Percentiles rank a stretch among this genome's conserved stretches.
These are phyloP conservation scores for Alces alces DNA, from an alignment of 2,113 vertebrate genomes.

Conservation along the genomic window DNA sequence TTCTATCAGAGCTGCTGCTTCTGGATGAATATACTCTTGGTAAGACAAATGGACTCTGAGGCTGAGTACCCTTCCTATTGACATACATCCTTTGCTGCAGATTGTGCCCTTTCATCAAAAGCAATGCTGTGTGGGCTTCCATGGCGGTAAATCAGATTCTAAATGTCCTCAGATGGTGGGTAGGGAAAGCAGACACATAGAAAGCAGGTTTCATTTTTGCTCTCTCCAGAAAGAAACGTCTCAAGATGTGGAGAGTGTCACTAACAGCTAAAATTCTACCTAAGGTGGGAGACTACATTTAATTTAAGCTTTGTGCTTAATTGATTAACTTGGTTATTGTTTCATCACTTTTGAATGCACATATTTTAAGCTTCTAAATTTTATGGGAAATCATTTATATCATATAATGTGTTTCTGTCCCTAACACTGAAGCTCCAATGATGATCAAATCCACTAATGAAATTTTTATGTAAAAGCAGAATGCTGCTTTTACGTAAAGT, in stretches of 20 bases:
- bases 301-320: slow-evolving; percentile 16
- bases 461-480: neutral
- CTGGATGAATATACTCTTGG: neutral
- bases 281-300: neutral
- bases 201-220: neutral
- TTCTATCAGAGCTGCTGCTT: neutral
- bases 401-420: neutral
- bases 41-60: neutral
- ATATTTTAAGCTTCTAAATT: neutral
- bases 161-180: neutral
- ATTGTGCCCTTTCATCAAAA: neutral
- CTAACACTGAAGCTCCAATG: neutral
- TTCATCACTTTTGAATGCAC: neutral
- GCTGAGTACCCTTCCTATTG: neutral
- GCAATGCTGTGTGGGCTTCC: neutral
- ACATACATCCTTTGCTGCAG: neutral
- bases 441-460: neutral
- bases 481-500: slow-evolving; percentile 19
- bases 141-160: neutral
- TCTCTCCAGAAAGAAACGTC: neutral
- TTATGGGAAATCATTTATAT: slow-evolving; percentile 1
- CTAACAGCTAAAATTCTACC: neutral
- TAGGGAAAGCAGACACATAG: neutral
- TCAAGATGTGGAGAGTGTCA: neutral
- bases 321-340: neutral